Conservation (phyloP, 2,888 invertebrate genomes). For the Hedya salicella region DNA sequence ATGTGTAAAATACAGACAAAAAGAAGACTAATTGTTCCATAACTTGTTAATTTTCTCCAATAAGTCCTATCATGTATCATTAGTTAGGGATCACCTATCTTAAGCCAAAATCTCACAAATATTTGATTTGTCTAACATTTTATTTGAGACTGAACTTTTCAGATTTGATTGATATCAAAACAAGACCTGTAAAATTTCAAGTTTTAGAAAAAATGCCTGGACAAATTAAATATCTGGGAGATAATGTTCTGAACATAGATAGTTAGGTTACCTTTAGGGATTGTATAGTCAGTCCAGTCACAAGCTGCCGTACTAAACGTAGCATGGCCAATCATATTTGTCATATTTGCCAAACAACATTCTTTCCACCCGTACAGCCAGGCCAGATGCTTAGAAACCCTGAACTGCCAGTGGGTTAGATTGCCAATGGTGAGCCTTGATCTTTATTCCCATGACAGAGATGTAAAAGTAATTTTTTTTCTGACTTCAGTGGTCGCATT, state of each 20-base stretch:
- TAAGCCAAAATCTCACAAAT: not conserved
- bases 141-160: too few relatives aligned
- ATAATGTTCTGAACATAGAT: not conserved
- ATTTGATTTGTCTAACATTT: not conserved
- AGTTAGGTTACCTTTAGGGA: not conserved
- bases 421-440: too few relatives aligned
- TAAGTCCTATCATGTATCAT: conserved; percentile 12
- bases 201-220: not conserved
- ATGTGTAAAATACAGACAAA: not conserved
- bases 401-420: too few relatives aligned
- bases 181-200: not conserved
- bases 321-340: not conserved
- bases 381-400: too few relatives aligned
- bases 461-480: too few relatives aligned
- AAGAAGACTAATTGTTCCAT: not conserved
- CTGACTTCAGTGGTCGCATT: too few relatives aligned
- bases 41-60: conserved; percentile 5
- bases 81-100: conserved; percentile 27
- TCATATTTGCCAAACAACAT: not conserved
- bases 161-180: not conserved
- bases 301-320: not conserved
- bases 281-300: conserved; percentile 28
- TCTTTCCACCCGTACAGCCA: too few relatives aligned
- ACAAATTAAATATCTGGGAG: not conserved
- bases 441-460: too few relatives aligned